Evolutionary conservation across 2,888 invertebrate species (phyloP).

Genomic region (Microchrysa polita): DNA sequence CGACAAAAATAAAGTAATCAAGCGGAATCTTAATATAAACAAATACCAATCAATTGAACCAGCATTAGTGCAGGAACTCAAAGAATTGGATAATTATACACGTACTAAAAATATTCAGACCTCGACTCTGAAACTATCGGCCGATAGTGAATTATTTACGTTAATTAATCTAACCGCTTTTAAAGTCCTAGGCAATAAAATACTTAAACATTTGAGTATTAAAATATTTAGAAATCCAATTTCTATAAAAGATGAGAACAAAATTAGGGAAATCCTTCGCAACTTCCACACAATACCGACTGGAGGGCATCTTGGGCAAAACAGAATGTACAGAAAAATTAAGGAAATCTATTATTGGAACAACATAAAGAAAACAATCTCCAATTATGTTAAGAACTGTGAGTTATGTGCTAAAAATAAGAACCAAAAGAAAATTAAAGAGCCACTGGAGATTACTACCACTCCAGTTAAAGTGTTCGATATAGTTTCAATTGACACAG

Average conservation of each 20-base stretch:
- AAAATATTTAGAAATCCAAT: background rate
- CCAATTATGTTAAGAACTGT: slow-evolving; percentile 36
- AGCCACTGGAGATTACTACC: background rate
- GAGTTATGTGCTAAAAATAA: slow-evolving; percentile 37
- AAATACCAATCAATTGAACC: slow-evolving; percentile 2
- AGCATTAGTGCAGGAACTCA: slow-evolving; percentile 15
- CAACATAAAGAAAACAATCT: slow-evolving; percentile 6
- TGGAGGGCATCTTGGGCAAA: slow-evolving; percentile 18
- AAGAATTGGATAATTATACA: background rate
- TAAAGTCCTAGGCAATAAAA: too few species aligned
- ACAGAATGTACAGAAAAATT: slow-evolving; percentile 20
- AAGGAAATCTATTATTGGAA: slow-evolving; percentile 14
- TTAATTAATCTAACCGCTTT: too few species aligned
- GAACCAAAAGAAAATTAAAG: background rate
- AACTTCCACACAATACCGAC: background rate
- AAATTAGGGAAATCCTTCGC: background rate
- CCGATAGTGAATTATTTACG: too few species aligned
- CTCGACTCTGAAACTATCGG: background rate
- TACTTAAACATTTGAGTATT: background rate
- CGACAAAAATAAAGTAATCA: background rate
- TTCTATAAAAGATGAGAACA: background rate
- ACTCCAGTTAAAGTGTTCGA: slow-evolving; percentile 29
- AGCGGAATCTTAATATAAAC: background rate
- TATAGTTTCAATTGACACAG: slow-evolving; percentile 51
- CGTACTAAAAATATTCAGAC: background rate